A percentile compares a stretch with the other conserved stretches of the same genome.
These are phyloP conservation scores for Rhadinocentrus ornatus DNA, from an alignment of 2,797 vertebrate species.

Conservation along the genomic window DNA sequence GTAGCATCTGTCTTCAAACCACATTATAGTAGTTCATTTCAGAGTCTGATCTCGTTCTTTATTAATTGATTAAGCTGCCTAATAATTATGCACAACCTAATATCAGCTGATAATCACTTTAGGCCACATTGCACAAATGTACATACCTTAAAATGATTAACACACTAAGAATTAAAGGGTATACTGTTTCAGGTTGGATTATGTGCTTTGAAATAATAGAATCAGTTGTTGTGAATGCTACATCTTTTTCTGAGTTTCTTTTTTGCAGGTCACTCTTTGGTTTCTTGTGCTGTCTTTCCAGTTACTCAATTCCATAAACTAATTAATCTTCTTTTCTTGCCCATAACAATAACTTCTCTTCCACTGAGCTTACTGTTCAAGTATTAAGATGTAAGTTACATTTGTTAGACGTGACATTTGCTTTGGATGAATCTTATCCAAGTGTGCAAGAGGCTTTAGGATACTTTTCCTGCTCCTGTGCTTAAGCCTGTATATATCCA, in stretches of 20 bases:
- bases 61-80: neutral
- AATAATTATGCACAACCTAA: neutral
- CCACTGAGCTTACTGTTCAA: neutral
- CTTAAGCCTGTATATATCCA: constrained; percentile 51
- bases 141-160: neutral
- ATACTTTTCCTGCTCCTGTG: constrained; percentile 35
- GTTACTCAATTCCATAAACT: constrained; percentile 17
- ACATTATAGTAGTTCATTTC: neutral
- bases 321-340: constrained; percentile 21
- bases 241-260: neutral
- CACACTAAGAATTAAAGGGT: neutral
- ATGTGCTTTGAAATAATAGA: neutral
- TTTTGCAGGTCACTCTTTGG: neutral
- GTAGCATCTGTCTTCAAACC: neutral
- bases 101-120: neutral
- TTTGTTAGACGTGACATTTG: constrained; percentile 25
- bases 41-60: neutral
- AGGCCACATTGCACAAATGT: neutral
- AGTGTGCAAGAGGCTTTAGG: constrained; percentile 21
- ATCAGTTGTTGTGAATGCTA: neutral
- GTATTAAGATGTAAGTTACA: constrained; percentile 13
- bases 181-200: neutral
- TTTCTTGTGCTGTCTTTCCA: neutral
- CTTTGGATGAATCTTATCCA: constrained; percentile 13
- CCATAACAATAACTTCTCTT: constrained; percentile 22